phyloP scores from a whole-genome alignment of 2,797 vertebrate genomes.

The Danio albolineatus region DNA sequence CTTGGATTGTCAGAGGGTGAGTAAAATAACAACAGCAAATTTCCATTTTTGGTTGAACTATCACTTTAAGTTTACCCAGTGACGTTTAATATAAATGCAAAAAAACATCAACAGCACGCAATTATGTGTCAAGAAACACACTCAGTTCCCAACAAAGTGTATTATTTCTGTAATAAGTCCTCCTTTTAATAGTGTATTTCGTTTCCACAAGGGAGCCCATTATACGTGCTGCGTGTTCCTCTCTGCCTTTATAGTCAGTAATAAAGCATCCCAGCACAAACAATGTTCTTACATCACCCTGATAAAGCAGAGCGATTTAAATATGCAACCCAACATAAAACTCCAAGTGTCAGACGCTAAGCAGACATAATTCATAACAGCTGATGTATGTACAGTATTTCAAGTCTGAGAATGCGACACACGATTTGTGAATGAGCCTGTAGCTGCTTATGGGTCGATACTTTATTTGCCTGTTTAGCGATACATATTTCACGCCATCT shows the following conservation, averaged over 20 bases:
- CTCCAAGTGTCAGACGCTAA: conserved; percentile 48
- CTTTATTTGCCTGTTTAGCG: conserved; percentile 60
- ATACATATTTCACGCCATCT: conserved; percentile 51
- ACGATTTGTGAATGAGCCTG: conserved; percentile 44
- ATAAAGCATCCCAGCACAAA: conserved; percentile 43
- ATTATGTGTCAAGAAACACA: neutral
- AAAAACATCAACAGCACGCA: neutral
- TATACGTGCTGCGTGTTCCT: neutral
- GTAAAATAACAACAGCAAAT: too few species aligned
- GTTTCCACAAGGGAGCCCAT: neutral
- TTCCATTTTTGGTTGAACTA: too few species aligned
- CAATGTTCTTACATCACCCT: conserved; percentile 45
- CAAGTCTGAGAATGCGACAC: conserved; percentile 45
- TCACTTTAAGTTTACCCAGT: neutral
- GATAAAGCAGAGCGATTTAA: conserved; percentile 49
- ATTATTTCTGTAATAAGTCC: neutral
- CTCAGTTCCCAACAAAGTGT: neutral
- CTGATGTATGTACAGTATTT: conserved; percentile 41
- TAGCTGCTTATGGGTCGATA: conserved; percentile 49
- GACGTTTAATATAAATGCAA: neutral
- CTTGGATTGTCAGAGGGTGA: too few species aligned
- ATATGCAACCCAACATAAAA: conserved; percentile 52
- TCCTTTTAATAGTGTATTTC: neutral
- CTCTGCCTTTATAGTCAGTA: conserved; percentile 32
- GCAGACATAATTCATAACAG: conserved; percentile 59